These are phyloP conservation scores for Geotrupes spiniger DNA, from an alignment of 2,888 invertebrate species.

Conservation along the genomic window DNA sequence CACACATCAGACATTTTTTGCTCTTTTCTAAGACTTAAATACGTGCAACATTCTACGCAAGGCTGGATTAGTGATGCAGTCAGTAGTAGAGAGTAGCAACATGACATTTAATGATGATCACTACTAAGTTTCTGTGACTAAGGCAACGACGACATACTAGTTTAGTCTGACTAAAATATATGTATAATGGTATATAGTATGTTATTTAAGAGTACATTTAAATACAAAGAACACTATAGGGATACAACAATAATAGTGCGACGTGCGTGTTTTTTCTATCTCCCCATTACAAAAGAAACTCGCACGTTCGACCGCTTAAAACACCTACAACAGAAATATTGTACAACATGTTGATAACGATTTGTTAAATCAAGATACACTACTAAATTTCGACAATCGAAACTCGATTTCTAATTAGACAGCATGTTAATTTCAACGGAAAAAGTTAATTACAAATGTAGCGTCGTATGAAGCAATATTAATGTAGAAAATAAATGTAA, in stretches of 20 bases:
- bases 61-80: slow-evolving; percentile 46
- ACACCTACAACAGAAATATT: slow-evolving; percentile 5
- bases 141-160: slow-evolving; percentile 33
- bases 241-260: too few species aligned
- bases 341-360: slow-evolving; percentile 4
- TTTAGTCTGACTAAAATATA: slow-evolving; percentile 25
- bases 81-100: slow-evolving; percentile 40
- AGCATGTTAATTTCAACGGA: too few species aligned
- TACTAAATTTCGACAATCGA: too few species aligned
- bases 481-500: not conserved
- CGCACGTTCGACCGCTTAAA: not conserved
- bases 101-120: slow-evolving; percentile 32
- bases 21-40: slow-evolving; percentile 26
- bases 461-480: too few species aligned
- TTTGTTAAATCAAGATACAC: too few species aligned
- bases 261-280: too few species aligned
- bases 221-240: slow-evolving; percentile 4
- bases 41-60: slow-evolving; percentile 45
- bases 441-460: too few species aligned
- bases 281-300: too few species aligned
- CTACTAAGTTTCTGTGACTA: slow-evolving; percentile 6
- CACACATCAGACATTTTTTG: slow-evolving; percentile 40
- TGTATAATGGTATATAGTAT: too few species aligned
- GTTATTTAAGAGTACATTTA: not conserved
- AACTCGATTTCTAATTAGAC: too few species aligned